These are phyloP conservation scores for Vanessa cardui DNA, from an alignment of 2,888 invertebrate genomes.

Conservation along the genomic window DNA sequence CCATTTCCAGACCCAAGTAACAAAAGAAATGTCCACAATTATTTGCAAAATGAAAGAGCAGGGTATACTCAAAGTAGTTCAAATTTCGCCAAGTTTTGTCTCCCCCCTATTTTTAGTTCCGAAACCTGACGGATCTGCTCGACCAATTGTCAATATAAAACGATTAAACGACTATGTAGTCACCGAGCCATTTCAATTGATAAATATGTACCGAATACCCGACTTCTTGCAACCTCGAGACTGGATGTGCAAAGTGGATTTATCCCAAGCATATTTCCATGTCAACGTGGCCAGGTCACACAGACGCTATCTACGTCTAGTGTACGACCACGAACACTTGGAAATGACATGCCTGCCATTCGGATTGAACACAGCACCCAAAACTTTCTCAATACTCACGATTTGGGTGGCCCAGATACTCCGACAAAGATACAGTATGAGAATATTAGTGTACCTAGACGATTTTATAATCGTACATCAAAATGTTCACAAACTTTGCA, in stretches of 20 bases:
- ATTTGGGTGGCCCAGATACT: constrained; percentile 40
- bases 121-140: constrained; percentile 12
- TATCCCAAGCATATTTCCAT: background rate
- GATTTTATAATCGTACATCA: background rate
- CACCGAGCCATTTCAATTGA: background rate
- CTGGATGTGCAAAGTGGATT: background rate
- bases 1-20: background rate
- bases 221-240: background rate
- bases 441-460: no score
- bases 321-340: constrained; percentile 26
- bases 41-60: constrained; percentile 11
- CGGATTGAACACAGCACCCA: constrained; percentile 38
- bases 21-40: constrained; percentile 9
- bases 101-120: constrained; percentile 15
- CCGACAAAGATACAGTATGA: constrained; percentile 19
- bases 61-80: background rate
- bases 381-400: constrained; percentile 34
- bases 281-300: background rate
- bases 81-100: constrained; percentile 1
- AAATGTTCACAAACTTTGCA: background rate
- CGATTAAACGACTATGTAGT: background rate
- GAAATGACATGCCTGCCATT: constrained; percentile 31
- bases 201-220: background rate
- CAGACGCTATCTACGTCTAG: constrained; percentile 24
- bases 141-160: constrained; percentile 13